Conservation (phyloP, 2,113 vertebrate genomes). For the Desmodus rotundus region DNA sequence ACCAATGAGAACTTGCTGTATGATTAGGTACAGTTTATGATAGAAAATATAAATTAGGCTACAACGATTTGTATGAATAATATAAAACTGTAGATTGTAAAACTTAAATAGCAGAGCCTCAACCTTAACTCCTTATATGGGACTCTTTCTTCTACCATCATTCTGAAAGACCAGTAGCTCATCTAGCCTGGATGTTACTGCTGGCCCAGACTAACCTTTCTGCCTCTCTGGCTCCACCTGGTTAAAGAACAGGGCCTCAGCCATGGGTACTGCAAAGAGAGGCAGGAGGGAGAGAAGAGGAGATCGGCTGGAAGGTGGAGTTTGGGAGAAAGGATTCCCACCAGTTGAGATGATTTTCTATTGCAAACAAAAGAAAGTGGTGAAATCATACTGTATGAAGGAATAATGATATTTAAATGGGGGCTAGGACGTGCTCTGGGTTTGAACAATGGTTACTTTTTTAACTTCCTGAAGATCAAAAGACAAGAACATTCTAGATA, state of each 20-base stretch:
- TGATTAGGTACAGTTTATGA: background rate
- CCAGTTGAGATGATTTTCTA: background rate
- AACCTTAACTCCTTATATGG: background rate
- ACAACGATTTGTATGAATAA: slow-evolving; percentile 17
- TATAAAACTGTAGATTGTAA: background rate
- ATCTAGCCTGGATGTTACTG: background rate
- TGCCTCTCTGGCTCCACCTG: background rate
- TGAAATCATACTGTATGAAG: background rate
- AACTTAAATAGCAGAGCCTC: background rate
- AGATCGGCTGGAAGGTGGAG: background rate
- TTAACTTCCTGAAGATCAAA: background rate
- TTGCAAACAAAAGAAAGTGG: background rate
- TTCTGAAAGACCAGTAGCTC: background rate
- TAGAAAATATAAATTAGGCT: slow-evolving; percentile 25
- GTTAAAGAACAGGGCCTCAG: background rate
- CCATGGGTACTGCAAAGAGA: background rate
- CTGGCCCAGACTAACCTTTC: background rate
- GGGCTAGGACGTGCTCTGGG: background rate
- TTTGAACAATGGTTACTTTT: background rate
- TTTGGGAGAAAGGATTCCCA: background rate
- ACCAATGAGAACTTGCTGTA: background rate
- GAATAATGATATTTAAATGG: background rate
- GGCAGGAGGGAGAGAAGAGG: background rate
- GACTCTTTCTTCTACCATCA: background rate
- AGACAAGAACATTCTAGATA: background rate